Percentiles rank a stretch among this genome's conserved stretches.
Conservation (phyloP, 1,140 invertebrate genomes). For the Ridgeia piscesae region DNA sequence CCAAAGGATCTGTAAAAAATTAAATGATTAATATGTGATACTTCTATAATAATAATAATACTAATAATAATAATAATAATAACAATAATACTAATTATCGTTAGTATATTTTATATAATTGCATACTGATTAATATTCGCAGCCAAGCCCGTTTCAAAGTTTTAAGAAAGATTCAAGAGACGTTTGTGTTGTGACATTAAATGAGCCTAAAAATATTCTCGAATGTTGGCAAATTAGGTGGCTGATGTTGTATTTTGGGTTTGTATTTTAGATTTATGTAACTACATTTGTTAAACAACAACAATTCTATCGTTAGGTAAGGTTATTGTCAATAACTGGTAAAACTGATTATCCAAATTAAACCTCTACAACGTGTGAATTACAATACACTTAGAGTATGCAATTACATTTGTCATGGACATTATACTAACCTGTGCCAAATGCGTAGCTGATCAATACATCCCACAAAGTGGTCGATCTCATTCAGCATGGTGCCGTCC, state of each 20-base stretch:
- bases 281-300: background rate
- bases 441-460: conserved; percentile 10
- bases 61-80: too few species aligned
- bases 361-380: background rate
- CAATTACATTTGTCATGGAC: background rate
- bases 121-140: too few species aligned
- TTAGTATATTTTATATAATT: too few species aligned
- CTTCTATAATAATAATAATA: too few species aligned
- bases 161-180: too few species aligned
- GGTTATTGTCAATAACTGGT: background rate
- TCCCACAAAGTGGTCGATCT: background rate
- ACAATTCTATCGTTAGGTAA: background rate
- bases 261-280: too few species aligned
- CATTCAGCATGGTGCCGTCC: background rate
- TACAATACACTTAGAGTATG: background rate
- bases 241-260: too few species aligned
- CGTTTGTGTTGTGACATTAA: too few species aligned
- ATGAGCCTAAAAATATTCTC: too few species aligned
- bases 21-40: background rate
- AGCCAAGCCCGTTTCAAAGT: too few species aligned
- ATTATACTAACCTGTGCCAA: background rate
- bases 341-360: background rate
- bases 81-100: too few species aligned
- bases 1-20: background rate
- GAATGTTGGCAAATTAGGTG: too few species aligned